Base-by-base conservation (phyloP, 2,888 invertebrate genomes). In the Listrodromus nycthemerus region DNA sequence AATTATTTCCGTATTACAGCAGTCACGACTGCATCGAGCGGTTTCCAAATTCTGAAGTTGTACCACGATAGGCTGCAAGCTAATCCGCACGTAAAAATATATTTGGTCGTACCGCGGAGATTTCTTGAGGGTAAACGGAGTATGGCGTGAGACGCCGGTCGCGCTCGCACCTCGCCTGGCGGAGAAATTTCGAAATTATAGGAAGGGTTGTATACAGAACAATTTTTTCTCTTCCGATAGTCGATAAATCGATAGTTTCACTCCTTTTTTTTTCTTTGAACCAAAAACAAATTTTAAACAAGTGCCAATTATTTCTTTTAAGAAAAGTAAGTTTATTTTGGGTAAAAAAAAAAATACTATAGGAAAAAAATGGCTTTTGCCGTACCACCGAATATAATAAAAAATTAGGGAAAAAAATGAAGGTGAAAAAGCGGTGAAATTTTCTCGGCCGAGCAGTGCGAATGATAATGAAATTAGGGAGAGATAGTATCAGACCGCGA, bases 1-100 rank as follows among this genome's bases (percentile, higher is more conserved):
- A 88, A 87, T 83, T 84, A 87, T 71, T 50, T 69, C 41, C 19
- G 45, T 30, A 30, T 30, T 76, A 45, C 21, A 21, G 37, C 19
- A 8, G 52, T 30, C n/a, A 19, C 71, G 24, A 8, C 7, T 3
- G n/a, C 37, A 45, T 61, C 19, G 27, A 27, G 30, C 19, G 30
- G 55, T 33, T 71, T 37, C 21, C 55, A 55, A 52, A 71, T 55
- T 19, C 16, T 16, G 13, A 24, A 71, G 16, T 13, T 37, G 21
- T 24, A 37, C 27, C 10, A 30, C 58, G 58, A 61, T 30, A 2
- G 30, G 45, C 16, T 50, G 69, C 27, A 6, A 13, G 45, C 10
- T n/a, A 27, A 50, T 69, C 24, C 16, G 41, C 13, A 3, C 4
- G 4, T 3, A 41, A 16, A 41, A 41, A 41, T 37, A 41, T 41